Evolutionary conservation across 2,797 vertebrate species (phyloP).

Genomic region (Ammospiza maritima): DNA sequence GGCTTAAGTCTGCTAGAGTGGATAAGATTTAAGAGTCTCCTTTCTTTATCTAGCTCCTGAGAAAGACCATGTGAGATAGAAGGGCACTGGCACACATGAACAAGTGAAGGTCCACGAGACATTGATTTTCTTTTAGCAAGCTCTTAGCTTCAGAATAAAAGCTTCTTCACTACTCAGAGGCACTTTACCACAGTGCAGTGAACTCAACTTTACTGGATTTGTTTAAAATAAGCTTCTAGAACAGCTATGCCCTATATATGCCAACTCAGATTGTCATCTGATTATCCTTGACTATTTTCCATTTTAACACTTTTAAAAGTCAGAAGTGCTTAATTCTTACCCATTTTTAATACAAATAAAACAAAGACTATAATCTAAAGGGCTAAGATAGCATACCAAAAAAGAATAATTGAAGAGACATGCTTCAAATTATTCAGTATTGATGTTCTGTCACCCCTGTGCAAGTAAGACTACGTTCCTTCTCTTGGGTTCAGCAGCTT

Average conservation of each 20-base stretch:
- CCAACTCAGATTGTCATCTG: not conserved
- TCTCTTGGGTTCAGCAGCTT: constrained; percentile 12
- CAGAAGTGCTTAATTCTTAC: not conserved
- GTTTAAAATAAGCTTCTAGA: constrained; percentile 26
- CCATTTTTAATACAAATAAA: not conserved
- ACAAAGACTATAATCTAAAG: not conserved
- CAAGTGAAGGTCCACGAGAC: not conserved
- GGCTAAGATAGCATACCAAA: not conserved
- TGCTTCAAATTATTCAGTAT: constrained; percentile 8
- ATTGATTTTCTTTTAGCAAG: not conserved
- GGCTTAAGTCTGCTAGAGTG: constrained; percentile 13
- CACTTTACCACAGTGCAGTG: not conserved
- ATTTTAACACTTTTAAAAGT: not conserved
- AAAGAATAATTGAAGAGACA: not conserved
- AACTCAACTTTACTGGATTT: not conserved
- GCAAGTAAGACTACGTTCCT: not conserved
- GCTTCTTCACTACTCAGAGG: not conserved
- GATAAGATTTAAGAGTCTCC: constrained; percentile 24
- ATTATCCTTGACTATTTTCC: not conserved
- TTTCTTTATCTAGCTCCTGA: not conserved
- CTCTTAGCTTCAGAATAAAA: not conserved
- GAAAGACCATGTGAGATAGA: not conserved
- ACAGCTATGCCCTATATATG: constrained; percentile 16
- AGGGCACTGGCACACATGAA: not conserved
- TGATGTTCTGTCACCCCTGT: not conserved